Evolutionary conservation across 2,888 invertebrate genomes (phyloP).

Genomic region (Bellardia pandia): DNA sequence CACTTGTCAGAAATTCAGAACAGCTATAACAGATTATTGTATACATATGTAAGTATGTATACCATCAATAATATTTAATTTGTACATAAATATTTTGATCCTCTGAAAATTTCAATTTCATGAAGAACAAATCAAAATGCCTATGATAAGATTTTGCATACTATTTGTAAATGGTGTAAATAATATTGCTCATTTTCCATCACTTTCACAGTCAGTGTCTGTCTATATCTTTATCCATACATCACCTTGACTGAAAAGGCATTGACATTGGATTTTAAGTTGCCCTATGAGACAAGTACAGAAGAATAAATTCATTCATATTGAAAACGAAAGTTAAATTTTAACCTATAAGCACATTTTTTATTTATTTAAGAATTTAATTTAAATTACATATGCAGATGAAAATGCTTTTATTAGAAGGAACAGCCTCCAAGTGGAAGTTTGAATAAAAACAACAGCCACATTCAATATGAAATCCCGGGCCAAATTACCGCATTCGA

Average conservation of each 20-base stretch:
- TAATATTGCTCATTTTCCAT: slow-evolving; percentile 14
- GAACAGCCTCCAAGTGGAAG: too few species aligned
- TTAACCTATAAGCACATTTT: background rate
- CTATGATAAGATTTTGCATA: background rate
- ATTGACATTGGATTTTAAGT: slow-evolving; percentile 67
- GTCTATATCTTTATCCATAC: background rate
- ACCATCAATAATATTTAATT: too few species aligned
- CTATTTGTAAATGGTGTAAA: slow-evolving; percentile 31
- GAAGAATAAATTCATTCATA: background rate
- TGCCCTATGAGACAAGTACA: slow-evolving; percentile 40
- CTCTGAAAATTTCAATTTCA: background rate
- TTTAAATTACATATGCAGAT: too few species aligned
- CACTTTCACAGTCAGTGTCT: background rate
- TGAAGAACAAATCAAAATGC: background rate
- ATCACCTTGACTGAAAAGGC: slow-evolving; percentile 64
- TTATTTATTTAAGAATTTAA: background rate
- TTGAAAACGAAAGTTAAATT: slow-evolving; percentile 25
- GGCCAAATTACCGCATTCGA: too few species aligned
- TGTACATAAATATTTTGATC: too few species aligned
- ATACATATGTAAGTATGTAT: too few species aligned
- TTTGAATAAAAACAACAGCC: too few species aligned
- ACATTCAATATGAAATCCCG: too few species aligned
- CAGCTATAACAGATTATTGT: too few species aligned
- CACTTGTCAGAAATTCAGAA: background rate
- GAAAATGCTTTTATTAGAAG: too few species aligned